Evolutionary conservation across 1,140 invertebrate species (phyloP).

Genomic region (Euborellia annulipes): DNA sequence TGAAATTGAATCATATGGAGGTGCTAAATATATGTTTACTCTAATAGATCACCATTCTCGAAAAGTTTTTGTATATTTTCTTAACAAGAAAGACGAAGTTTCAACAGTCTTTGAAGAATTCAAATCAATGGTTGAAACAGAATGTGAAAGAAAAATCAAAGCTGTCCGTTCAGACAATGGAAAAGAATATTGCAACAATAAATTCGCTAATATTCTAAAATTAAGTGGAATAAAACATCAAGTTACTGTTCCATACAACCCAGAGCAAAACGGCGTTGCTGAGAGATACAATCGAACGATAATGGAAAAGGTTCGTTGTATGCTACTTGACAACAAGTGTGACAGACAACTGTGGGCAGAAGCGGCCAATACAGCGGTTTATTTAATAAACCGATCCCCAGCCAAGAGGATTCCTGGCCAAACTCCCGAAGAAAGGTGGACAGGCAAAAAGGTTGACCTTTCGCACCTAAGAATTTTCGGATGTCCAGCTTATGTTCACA

Average conservation of each 20-base stretch:
- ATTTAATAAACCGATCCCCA: slow-evolving; percentile 25
- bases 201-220: slow-evolving; percentile 2
- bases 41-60: slow-evolving; percentile 28
- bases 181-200: background rate
- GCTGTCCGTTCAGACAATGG: slow-evolving; percentile 2
- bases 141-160: background rate
- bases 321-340: slow-evolving; percentile 22
- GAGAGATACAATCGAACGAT: slow-evolving; percentile 28
- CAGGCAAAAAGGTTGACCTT: slow-evolving; percentile 18
- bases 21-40: slow-evolving; percentile 26
- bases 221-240: slow-evolving; percentile 17
- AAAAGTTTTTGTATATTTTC: slow-evolving; percentile 27
- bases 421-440: slow-evolving; percentile 21
- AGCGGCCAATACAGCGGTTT: slow-evolving; percentile 25
- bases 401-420: slow-evolving; percentile 7
- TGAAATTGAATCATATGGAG: slow-evolving; percentile 26
- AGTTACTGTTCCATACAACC: slow-evolving; percentile 19
- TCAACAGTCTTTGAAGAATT: slow-evolving; percentile 20
- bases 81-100: slow-evolving; percentile 26
- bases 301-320: slow-evolving; percentile 22
- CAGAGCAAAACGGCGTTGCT: slow-evolving; percentile 27
- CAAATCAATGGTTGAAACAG: background rate
- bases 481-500: slow-evolving; percentile 18
- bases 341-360: slow-evolving; percentile 25
- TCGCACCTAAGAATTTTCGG: slow-evolving; percentile 22